phyloP scores from a whole-genome alignment of 2,888 invertebrate species.

The Buathra laborator region DNA sequence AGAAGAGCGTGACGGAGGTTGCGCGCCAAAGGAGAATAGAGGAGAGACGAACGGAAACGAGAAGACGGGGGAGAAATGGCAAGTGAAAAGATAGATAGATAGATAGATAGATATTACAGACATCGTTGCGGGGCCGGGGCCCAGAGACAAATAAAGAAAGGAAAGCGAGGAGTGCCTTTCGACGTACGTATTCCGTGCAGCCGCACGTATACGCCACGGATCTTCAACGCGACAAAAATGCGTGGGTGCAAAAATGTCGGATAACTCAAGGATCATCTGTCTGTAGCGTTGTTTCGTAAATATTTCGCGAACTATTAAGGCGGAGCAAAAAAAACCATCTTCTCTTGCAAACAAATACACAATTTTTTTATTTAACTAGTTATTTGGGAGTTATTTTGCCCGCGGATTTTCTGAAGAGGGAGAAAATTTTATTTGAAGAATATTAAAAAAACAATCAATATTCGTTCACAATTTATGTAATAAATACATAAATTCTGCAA shows the following conservation, averaged over 20 bases:
- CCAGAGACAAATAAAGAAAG: conserved; percentile 39
- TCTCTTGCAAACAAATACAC: background rate
- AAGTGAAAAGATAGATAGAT: conserved; percentile 47
- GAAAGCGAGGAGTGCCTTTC: conserved; percentile 64
- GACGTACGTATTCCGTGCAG: conserved; percentile 57
- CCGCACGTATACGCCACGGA: background rate
- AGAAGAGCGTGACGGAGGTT: background rate
- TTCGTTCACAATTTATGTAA: background rate
- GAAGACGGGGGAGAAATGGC: conserved; percentile 50
- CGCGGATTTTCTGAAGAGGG: background rate
- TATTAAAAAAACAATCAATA: background rate
- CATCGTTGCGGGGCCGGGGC: background rate
- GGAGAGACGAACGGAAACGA: conserved; percentile 42
- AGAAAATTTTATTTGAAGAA: no score
- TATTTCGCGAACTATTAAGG: background rate
- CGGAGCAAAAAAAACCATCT: background rate
- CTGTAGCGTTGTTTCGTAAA: conserved; percentile 10
- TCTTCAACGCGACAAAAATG: conserved; percentile 22
- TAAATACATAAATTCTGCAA: no score
- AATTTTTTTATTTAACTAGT: no score
- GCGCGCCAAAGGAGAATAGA: background rate
- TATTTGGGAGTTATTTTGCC: background rate
- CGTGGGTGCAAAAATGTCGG: conserved; percentile 46
- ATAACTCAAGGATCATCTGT: conserved; percentile 33
- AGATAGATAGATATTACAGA: conserved; percentile 47